Evolutionary conservation across 1,140 invertebrate genomes (phyloP).

Genomic region (Andricus grossulariae): DNA sequence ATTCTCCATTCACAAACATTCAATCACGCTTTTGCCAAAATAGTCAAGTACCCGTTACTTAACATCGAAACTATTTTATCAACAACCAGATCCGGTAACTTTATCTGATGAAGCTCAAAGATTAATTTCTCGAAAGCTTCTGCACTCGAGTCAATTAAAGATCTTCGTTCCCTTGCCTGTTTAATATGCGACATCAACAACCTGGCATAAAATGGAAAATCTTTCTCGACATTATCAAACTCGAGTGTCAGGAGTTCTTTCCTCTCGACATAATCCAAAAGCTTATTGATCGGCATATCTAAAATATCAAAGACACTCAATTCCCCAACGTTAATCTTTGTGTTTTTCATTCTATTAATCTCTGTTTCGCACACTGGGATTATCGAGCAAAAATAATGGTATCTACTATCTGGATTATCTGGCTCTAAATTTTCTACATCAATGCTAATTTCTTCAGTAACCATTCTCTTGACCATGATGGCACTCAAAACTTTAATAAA

Average conservation of each 20-base stretch:
- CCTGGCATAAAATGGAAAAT: background rate
- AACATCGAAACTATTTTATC: no score
- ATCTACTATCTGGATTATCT: background rate
- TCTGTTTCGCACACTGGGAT: background rate
- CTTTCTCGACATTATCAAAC: background rate
- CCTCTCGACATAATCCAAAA: no score
- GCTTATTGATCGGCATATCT: no score
- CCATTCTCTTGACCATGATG: background rate
- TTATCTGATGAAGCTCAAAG: background rate
- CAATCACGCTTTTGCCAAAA: no score
- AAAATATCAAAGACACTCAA: no score
- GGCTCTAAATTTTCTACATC: background rate
- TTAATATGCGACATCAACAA: background rate
- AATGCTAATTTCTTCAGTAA: background rate
- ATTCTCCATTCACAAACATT: no score
- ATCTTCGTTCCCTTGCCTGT: background rate
- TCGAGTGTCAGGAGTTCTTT: background rate
- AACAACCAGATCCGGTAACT: background rate
- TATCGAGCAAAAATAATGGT: background rate
- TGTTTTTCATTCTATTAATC: background rate
- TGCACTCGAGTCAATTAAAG: background rate
- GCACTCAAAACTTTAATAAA: background rate
- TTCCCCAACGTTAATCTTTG: background rate
- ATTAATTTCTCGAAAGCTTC: background rate
- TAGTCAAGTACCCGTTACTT: no score